Evolutionary conservation across 92 coral and sea anemone genomes (phyloP).

Genomic region (Nematostella vectensis): DNA sequence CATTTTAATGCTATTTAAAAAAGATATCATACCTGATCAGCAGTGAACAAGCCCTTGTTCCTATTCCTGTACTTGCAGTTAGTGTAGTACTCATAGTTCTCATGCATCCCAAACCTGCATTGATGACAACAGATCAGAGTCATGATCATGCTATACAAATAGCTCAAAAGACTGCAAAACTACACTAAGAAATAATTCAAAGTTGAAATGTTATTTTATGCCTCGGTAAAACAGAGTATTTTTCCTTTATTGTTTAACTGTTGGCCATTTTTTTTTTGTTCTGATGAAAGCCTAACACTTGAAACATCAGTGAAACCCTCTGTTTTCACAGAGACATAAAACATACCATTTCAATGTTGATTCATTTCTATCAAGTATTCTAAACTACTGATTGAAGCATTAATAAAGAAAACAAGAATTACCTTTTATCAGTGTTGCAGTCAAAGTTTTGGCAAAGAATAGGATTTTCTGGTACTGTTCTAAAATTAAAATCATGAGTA

Average conservation of each 20-base stretch:
- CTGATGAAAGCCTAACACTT: too few species aligned
- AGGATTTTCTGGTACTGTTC: conserved; percentile 88
- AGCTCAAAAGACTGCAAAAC: neutral
- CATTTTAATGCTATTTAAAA: too few species aligned
- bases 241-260: too few species aligned
- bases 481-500: too few species aligned
- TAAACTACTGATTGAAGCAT: too few species aligned
- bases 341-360: too few species aligned
- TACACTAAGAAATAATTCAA: neutral
- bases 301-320: too few species aligned
- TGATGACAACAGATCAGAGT: neutral
- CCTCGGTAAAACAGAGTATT: neutral
- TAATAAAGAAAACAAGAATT: too few species aligned
- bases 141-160: neutral
- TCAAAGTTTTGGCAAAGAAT: conserved; percentile 74
- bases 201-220: neutral
- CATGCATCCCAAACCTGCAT: conserved; percentile 95
- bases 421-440: conserved; percentile 82
- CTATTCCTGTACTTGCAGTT: conserved; percentile 79
- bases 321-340: too few species aligned
- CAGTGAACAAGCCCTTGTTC: conserved; percentile 83
- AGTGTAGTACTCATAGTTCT: conserved; percentile 71
- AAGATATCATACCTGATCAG: conserved; percentile 97
- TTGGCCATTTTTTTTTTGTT: too few species aligned
- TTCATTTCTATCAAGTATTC: too few species aligned